Base-by-base conservation (phyloP, 1,140 invertebrate genomes). In the Drepana arcuata region DNA sequence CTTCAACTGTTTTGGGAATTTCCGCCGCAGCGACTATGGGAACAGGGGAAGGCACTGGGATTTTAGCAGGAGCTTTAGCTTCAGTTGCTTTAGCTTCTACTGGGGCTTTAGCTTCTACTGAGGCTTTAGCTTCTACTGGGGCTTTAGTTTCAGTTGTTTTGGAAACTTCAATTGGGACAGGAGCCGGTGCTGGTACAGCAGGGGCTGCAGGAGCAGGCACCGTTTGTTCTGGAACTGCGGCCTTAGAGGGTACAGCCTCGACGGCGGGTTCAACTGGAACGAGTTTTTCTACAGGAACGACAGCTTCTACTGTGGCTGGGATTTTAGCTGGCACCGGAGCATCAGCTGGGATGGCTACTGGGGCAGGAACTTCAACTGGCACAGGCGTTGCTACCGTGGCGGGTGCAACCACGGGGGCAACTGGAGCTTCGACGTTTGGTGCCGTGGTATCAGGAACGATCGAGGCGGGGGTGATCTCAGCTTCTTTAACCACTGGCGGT, bases 401-500 rank as follows among this genome's bases (percentile, higher is more conserved):
- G 0, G 46, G 14, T 6, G 13, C 33, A 18, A 47, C 27, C 11
- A 21, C 16, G 2, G 34, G 25, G 14, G 15, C 10, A 5, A 21
- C 23, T 15, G 18, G 18, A 21, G 18, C 9, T 4, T 4, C 4
- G 9, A 21, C 18, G 4, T 4, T 9, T 21, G 18, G 18, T 5
- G 18, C 18, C 4, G 18, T 21, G 4, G 4, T 9, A 21, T 4
- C 18, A 21, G 18, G 9, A 9, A 21, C 18, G n/a, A 21, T 21
- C 18, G 18, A 5, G 9, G 18, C 4, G 9, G 4, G 18, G 25
- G n/a, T n/a, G 15, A 37, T 25, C 14, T 26, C 23, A 11, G 41
- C 24, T 39, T 54, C 30, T 11, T 64, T 42, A 10, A 54, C 51
- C 25, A 58, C 45, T 12, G 35, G 35, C 34, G 24, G n/a, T n/a